phyloP scores from a whole-genome alignment of 2,113 vertebrate species.

The Paramisgurnus dabryanus region DNA sequence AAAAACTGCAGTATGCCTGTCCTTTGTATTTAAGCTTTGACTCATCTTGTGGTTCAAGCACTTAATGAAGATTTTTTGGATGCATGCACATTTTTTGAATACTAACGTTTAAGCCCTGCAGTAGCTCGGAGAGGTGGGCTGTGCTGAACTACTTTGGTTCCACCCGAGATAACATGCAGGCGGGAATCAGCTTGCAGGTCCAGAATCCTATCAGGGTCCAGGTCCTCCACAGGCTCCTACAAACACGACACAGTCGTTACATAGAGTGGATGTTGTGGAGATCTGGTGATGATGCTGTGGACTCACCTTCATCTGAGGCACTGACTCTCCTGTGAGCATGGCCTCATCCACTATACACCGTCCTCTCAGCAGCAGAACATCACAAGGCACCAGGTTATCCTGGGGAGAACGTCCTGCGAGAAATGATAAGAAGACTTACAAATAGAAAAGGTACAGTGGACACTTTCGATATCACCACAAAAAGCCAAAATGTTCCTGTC shows the following conservation, averaged over 20 bases:
- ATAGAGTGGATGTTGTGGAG: not conserved
- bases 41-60: too few species aligned
- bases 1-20: too few species aligned
- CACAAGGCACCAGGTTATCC: conserved; percentile 92
- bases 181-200: conserved; percentile 85
- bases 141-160: conserved; percentile 95
- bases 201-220: conserved; percentile 80
- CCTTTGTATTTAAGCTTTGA: too few species aligned
- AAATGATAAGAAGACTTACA: not conserved
- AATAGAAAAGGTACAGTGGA: not conserved
- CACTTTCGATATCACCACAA: too few species aligned
- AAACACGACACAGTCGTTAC: conserved; percentile 30
- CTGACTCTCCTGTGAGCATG: conserved; percentile 95
- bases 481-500: too few species aligned
- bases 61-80: too few species aligned
- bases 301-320: conserved; percentile 94
- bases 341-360: conserved; percentile 95
- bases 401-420: conserved; percentile 87
- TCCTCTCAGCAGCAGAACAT: conserved; percentile 88
- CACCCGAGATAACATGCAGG: conserved; percentile 90
- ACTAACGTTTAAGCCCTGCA: conserved; percentile 88
- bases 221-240: conserved; percentile 92
- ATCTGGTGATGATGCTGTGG: not conserved
- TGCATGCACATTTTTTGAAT: not conserved
- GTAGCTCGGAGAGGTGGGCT: conserved; percentile 87